A percentile compares a stretch with the other conserved stretches of the same genome.
These are phyloP conservation scores for Larimichthys crocea DNA, from an alignment of 2,113 vertebrate species.

Conservation along the genomic window DNA sequence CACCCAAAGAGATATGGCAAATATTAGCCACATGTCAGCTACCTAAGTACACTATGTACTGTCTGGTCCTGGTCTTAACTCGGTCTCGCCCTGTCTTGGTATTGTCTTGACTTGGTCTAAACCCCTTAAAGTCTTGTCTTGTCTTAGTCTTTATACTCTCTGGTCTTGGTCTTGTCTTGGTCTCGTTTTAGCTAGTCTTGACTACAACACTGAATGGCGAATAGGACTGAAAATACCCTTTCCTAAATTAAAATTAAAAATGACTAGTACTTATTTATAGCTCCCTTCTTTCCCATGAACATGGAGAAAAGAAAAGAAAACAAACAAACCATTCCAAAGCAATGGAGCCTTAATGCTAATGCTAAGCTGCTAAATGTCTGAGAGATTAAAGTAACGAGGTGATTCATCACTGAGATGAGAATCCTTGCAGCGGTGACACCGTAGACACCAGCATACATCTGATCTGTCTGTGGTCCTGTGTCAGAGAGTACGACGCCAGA, in stretches of 20 bases:
- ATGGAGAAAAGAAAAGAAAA: not conserved
- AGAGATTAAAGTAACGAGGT: not conserved
- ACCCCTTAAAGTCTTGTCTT: no score
- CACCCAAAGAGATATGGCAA: no score
- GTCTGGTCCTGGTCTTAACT: no score
- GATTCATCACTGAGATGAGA: conserved; percentile 12
- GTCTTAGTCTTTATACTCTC: no score
- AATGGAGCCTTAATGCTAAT: not conserved
- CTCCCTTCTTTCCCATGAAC: not conserved
- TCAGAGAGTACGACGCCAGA: conserved; percentile 53
- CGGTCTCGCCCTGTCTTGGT: no score
- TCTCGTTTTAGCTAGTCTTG: no score
- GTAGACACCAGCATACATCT: conserved; percentile 61
- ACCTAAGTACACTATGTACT: no score
- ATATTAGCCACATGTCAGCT: no score
- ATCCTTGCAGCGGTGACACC: conserved; percentile 55
- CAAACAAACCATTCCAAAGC: not conserved
- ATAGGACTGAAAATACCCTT: not conserved
- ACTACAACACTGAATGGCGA: no score
- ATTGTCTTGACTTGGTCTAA: no score
- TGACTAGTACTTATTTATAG: not conserved
- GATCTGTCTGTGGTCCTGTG: conserved; percentile 67
- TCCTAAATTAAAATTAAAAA: not conserved
- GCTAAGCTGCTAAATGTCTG: conserved; percentile 2
- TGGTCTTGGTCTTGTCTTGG: no score